phyloP scores from a whole-genome alignment of 2,888 invertebrate species.

The Agonopterix heracliana region DNA sequence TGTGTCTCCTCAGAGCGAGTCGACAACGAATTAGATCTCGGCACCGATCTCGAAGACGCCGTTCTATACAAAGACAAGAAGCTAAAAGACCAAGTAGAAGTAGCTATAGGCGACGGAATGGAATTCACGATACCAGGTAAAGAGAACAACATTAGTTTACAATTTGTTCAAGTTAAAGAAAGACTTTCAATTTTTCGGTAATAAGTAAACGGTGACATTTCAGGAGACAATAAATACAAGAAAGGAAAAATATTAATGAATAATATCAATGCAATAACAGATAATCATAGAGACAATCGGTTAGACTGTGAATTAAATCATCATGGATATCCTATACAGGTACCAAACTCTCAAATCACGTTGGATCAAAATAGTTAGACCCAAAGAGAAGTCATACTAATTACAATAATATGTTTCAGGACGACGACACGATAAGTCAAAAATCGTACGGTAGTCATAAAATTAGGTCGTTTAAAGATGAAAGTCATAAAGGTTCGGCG shows the following conservation, averaged over 20 bases:
- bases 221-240: slow-evolving; percentile 89
- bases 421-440: slow-evolving; percentile 89
- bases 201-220: slow-evolving; percentile 20
- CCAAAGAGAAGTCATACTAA: background rate
- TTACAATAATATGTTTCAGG: slow-evolving; percentile 46
- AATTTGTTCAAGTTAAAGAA: background rate
- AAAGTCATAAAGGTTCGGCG: slow-evolving; percentile 93
- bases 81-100: slow-evolving; percentile 91
- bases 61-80: slow-evolving; percentile 92
- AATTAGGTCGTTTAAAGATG: slow-evolving; percentile 91
- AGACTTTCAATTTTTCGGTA: background rate
- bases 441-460: slow-evolving; percentile 95
- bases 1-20: slow-evolving; percentile 82
- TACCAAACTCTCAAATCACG: slow-evolving; percentile 16
- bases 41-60: slow-evolving; percentile 85
- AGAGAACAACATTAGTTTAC: slow-evolving; percentile 8
- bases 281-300: slow-evolving; percentile 84
- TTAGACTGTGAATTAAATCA: slow-evolving; percentile 85
- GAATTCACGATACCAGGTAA: slow-evolving; percentile 94
- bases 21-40: slow-evolving; percentile 79
- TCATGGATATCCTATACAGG: slow-evolving; percentile 80
- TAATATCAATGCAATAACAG: slow-evolving; percentile 87
- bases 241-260: slow-evolving; percentile 87
- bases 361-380: background rate
- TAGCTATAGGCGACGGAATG: slow-evolving; percentile 94